phyloP scores from a whole-genome alignment of 2,797 vertebrate species.

The Remorina albescens region DNA sequence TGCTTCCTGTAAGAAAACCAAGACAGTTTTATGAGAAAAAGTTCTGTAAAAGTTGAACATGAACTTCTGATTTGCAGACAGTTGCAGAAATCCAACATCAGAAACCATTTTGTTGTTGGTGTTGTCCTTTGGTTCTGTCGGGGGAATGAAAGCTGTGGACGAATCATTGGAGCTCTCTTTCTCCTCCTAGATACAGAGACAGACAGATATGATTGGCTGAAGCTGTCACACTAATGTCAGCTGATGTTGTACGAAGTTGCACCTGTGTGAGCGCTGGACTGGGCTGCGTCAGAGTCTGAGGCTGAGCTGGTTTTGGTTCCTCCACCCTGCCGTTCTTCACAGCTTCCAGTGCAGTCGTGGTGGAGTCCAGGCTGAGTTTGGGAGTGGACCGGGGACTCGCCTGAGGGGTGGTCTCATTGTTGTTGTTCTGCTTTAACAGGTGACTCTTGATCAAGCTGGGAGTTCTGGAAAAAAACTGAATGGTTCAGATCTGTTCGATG shows the following conservation, averaged over 20 bases:
- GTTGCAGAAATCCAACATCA: slow-evolving; percentile 62
- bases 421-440: slow-evolving; percentile 90
- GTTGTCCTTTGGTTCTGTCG: slow-evolving; percentile 89
- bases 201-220: neutral
- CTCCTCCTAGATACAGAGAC: slow-evolving; percentile 80
- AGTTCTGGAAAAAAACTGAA: slow-evolving; percentile 44
- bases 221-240: neutral
- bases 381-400: slow-evolving; percentile 73
- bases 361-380: slow-evolving; percentile 83
- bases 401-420: slow-evolving; percentile 83
- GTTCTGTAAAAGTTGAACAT: too few species aligned
- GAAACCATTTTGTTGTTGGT: slow-evolving; percentile 81
- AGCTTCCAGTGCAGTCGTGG: slow-evolving; percentile 77
- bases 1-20: slow-evolving; percentile 50
- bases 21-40: neutral
- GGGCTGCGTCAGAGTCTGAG: slow-evolving; percentile 49
- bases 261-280: slow-evolving; percentile 74
- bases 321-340: slow-evolving; percentile 92
- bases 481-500: neutral
- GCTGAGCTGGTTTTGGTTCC: slow-evolving; percentile 71
- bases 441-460: slow-evolving; percentile 89
- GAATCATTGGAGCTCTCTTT: slow-evolving; percentile 98
- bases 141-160: slow-evolving; percentile 93
- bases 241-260: too few species aligned
- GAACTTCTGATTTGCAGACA: too few species aligned